Evolutionary conservation across 2,888 invertebrate genomes (phyloP).

Genomic region (Nemoura dubitans): DNA sequence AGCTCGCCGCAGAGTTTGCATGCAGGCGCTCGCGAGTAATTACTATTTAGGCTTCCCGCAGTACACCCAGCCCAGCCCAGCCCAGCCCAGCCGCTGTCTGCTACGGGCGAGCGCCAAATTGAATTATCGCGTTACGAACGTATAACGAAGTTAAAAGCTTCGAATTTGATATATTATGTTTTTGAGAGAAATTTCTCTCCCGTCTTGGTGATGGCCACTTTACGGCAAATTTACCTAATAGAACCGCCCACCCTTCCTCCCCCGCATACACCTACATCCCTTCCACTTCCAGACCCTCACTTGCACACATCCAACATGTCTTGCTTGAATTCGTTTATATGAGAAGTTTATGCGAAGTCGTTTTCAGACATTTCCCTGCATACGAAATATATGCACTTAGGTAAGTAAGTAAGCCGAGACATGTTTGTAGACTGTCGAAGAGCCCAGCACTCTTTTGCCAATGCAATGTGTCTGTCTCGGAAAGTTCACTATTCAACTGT

Average conservation of each 20-base stretch:
- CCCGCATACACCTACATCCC: not conserved
- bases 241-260: not conserved
- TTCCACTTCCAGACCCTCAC: not conserved
- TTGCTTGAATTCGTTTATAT: constrained; percentile 15
- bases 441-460: constrained; percentile 1
- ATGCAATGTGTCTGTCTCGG: constrained; percentile 17
- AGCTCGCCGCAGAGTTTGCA: constrained; percentile 16
- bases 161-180: constrained; percentile 24
- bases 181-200: constrained; percentile 24
- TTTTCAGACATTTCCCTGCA: not conserved
- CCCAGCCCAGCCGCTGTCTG: not conserved
- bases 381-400: constrained; percentile 21
- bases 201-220: not conserved
- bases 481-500: not conserved
- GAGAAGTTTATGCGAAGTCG: not conserved
- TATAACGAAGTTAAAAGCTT: constrained; percentile 39
- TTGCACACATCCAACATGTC: not conserved
- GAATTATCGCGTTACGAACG: constrained; percentile 25
- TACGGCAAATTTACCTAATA: constrained; percentile 12
- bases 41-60: constrained; percentile 9
- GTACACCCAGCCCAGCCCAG: not conserved
- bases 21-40: constrained; percentile 17
- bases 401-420: constrained; percentile 17
- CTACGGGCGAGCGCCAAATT: constrained; percentile 20
- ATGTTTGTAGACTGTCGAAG: constrained; percentile 21